These are phyloP conservation scores for Hanleya hanleyi DNA, from an alignment of 2,888 invertebrate species.

Conservation along the genomic window DNA sequence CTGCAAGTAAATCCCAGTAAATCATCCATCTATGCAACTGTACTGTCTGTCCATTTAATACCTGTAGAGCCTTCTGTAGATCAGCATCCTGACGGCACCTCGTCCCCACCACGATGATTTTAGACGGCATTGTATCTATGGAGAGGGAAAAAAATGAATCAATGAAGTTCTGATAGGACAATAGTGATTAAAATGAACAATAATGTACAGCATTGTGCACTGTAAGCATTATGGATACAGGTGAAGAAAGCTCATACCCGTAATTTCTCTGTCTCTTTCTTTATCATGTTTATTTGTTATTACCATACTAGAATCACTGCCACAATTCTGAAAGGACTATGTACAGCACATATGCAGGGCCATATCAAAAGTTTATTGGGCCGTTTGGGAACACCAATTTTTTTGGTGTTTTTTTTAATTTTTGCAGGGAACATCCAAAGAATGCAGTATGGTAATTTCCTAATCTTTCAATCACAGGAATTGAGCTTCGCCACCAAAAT, in stretches of 20 bases:
- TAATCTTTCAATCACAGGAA: no score
- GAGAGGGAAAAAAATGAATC: neutral
- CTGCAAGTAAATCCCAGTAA: neutral
- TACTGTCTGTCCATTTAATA: conserved; percentile 19
- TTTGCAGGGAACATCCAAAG: no score
- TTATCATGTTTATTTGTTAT: no score
- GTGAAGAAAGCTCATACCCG: neutral
- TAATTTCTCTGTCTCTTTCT: no score
- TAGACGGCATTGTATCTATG: conserved; percentile 49
- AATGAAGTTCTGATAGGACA: neutral
- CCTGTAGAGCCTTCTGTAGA: conserved; percentile 45
- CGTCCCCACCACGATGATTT: conserved; percentile 53
- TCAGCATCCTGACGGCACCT: conserved; percentile 46
- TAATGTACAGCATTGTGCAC: neutral
- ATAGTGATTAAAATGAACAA: neutral
- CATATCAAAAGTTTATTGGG: no score
- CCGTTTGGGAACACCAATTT: no score
- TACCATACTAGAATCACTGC: no score
- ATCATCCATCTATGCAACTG: neutral
- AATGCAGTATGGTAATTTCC: no score
- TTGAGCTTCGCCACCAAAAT: no score
- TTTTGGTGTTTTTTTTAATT: no score
- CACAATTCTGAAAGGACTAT: no score
- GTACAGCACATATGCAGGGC: no score
- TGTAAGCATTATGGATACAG: neutral